phyloP scores from a whole-genome alignment of 2,797 vertebrate species.

The Pagetopsis macropterus region DNA sequence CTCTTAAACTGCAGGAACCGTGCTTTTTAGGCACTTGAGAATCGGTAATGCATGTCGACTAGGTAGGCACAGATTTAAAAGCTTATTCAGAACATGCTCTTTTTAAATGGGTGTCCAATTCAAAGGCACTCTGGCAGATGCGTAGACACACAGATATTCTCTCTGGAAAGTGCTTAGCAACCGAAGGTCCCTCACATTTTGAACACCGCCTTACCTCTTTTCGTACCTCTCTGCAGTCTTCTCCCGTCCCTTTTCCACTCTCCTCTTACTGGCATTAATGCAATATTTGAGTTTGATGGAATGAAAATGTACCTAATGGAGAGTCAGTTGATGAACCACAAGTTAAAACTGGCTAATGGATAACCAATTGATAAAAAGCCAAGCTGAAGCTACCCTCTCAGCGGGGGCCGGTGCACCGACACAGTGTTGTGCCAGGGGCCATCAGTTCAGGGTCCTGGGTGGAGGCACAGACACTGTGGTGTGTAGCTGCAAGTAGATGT shows the following conservation, averaged over 20 bases:
- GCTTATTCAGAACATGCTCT: conserved; percentile 63
- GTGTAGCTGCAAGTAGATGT: conserved; percentile 17
- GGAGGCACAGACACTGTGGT: conserved; percentile 28
- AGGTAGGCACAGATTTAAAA: conserved; percentile 63
- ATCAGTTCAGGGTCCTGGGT: conserved; percentile 1
- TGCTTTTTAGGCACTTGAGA: conserved; percentile 65
- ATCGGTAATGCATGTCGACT: conserved; percentile 54
- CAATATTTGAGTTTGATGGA: conserved; percentile 62
- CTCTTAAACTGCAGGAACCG: conserved; percentile 45
- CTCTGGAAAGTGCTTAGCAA: conserved; percentile 46
- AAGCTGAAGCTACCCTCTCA: conserved; percentile 56
- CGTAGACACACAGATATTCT: conserved; percentile 18
- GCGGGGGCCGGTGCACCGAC: conserved; percentile 27
- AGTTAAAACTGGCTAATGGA: conserved; percentile 72
- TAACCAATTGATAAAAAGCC: conserved; percentile 55
- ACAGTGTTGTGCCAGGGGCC: conserved; percentile 17
- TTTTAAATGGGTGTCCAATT: conserved; percentile 63
- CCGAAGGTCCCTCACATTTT: conserved; percentile 51
- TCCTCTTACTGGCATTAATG: conserved; percentile 52
- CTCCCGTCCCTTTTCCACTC: conserved; percentile 22
- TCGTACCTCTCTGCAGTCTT: conserved; percentile 37
- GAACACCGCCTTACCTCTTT: conserved; percentile 40
- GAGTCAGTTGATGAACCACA: conserved; percentile 62
- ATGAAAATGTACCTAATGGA: conserved; percentile 75
- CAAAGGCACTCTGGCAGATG: conserved; percentile 46